Conservation (phyloP, 2,113 vertebrate genomes). For the Sorex araneus region DNA sequence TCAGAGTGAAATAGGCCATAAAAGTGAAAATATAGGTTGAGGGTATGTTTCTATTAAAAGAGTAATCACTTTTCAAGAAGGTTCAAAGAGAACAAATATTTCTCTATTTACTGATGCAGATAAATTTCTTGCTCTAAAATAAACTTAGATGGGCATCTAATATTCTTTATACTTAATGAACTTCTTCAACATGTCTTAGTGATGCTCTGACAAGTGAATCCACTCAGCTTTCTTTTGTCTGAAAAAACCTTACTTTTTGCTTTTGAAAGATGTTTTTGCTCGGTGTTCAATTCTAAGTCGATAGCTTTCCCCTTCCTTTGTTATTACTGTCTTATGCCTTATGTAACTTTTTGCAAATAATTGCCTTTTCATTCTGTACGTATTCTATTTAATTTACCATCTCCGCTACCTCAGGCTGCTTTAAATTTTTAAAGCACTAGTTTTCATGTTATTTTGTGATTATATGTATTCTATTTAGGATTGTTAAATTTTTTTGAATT, state of each 20-base stretch:
- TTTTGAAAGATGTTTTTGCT: slow-evolving; percentile 28
- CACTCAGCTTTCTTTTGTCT: background rate
- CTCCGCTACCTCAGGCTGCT: background rate
- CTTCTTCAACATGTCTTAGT: background rate
- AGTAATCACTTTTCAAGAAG: no score
- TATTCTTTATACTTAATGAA: background rate
- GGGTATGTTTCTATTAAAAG: background rate
- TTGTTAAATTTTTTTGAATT: slow-evolving; percentile 38
- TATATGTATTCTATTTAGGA: background rate
- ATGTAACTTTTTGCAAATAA: background rate
- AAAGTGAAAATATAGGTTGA: background rate
- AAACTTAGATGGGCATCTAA: background rate
- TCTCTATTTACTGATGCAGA: no score
- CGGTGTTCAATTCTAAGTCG: background rate
- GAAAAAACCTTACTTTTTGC: background rate
- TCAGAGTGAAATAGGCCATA: slow-evolving; percentile 15
- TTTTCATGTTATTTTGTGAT: slow-evolving; percentile 6
- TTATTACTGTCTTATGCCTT: background rate
- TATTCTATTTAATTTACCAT: background rate
- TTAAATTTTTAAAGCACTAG: no score
- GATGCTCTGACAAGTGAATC: background rate
- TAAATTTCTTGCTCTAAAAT: no score
- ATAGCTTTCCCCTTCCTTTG: background rate
- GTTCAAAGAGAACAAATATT: no score
- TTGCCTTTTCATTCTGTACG: background rate